These are phyloP conservation scores for Lycodopsis pacificus DNA, from an alignment of 2,797 vertebrate species.

Conservation along the genomic window DNA sequence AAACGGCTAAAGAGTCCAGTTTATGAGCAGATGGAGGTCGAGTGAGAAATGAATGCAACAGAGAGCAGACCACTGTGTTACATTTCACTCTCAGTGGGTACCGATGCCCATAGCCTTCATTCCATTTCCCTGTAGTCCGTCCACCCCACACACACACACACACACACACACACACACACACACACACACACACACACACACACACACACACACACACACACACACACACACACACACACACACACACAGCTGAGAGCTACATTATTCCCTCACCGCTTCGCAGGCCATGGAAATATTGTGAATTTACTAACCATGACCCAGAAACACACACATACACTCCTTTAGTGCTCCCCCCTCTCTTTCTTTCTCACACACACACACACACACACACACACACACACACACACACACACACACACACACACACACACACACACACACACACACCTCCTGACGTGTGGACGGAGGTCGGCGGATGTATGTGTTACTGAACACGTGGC, in stretches of 20 bases:
- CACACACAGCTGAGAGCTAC: constrained; percentile 43
- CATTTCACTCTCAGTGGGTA: constrained; percentile 42
- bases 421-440: not conserved
- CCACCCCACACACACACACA: constrained; percentile 12
- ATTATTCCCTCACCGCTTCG: constrained; percentile 57
- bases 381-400: constrained; percentile 12
- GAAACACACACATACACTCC: constrained; percentile 58
- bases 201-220: constrained; percentile 12
- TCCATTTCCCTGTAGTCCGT: constrained; percentile 43
- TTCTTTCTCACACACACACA: not conserved
- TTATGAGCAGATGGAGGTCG: constrained; percentile 16
- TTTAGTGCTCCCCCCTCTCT: not conserved
- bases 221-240: constrained; percentile 30
- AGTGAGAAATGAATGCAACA: constrained; percentile 9
- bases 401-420: not conserved
- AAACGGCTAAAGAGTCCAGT: constrained; percentile 3
- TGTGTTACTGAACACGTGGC: not conserved
- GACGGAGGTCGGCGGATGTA: too few relatives aligned
- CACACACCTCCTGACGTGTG: constrained; percentile 2
- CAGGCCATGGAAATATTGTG: constrained; percentile 57
- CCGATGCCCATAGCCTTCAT: constrained; percentile 38
- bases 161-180: constrained; percentile 21
- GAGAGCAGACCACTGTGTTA: constrained; percentile 21
- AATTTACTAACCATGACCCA: constrained; percentile 74
- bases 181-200: constrained; percentile 22